These are phyloP conservation scores for Cydia amplana DNA, from an alignment of 1,140 invertebrate species.

Conservation along the genomic window DNA sequence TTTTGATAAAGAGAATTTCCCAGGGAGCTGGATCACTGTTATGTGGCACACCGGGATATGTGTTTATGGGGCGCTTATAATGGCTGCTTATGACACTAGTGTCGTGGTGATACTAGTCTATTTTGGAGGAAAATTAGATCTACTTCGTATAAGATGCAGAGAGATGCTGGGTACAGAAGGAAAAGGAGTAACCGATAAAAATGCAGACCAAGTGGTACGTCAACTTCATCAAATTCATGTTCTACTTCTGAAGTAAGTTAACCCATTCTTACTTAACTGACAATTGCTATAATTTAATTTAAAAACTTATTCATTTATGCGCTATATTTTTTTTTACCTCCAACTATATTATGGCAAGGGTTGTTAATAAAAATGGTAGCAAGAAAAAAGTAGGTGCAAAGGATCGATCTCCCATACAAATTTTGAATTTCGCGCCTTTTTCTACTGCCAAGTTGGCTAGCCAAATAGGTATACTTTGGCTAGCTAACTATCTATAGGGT, in stretches of 20 bases:
- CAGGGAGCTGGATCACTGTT: conserved; percentile 61
- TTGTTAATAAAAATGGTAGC: too few species aligned
- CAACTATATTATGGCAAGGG: too few species aligned
- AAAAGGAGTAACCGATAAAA: conserved; percentile 42
- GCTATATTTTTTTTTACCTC: too few species aligned
- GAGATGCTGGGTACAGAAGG: conserved; percentile 49
- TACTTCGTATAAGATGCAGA: conserved; percentile 61
- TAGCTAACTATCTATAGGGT: too few species aligned
- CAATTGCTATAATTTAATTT: too few species aligned
- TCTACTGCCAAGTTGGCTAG: too few species aligned
- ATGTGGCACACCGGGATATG: conserved; percentile 54
- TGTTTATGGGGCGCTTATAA: conserved; percentile 53
- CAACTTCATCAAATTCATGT: conserved; percentile 59
- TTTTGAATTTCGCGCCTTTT: too few species aligned
- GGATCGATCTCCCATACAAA: too few species aligned
- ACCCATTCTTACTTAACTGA: too few species aligned
- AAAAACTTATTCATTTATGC: too few species aligned
- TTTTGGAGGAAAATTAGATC: conserved; percentile 63
- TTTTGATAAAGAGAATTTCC: conserved; percentile 58
- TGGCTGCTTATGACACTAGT: conserved; percentile 60
- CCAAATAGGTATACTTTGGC: too few species aligned
- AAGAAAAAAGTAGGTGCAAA: too few species aligned
- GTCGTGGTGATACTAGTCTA: conserved; percentile 63
- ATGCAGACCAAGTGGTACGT: conserved; percentile 41
- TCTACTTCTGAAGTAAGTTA: conserved; percentile 61